Conservation (phyloP, 2,888 invertebrate species). For the Ichneumon xanthorius region DNA sequence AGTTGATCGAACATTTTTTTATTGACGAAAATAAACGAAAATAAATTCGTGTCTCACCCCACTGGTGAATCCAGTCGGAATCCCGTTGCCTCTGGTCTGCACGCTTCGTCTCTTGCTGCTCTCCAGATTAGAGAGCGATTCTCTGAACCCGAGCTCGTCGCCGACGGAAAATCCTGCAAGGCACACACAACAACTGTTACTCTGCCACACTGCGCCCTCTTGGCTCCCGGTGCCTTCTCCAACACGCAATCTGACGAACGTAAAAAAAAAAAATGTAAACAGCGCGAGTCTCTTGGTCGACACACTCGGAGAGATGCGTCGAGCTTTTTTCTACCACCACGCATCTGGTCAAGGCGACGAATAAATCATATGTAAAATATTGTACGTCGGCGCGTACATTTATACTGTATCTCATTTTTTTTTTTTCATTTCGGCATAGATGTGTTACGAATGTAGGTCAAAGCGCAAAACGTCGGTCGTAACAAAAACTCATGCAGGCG, state of each 20-base stretch:
- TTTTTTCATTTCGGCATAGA: conserved; percentile 45
- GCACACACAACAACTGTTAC: conserved; percentile 18
- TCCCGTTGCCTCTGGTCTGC: conserved; percentile 75
- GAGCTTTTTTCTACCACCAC: conserved; percentile 19
- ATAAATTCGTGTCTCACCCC: conserved; percentile 73
- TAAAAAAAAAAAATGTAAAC: not conserved
- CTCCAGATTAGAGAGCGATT: conserved; percentile 92
- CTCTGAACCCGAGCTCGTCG: conserved; percentile 94
- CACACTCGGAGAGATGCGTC: conserved; percentile 25
- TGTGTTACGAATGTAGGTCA: conserved; percentile 60
- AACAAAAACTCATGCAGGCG: conserved; percentile 5
- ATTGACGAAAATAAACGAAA: not conserved
- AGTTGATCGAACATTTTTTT: not conserved
- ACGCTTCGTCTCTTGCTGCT: conserved; percentile 90
- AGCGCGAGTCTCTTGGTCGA: conserved; percentile 29
- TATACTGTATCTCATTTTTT: conserved; percentile 15
- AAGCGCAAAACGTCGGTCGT: conserved; percentile 53
- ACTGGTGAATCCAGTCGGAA: conserved; percentile 70
- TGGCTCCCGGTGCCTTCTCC: not conserved
- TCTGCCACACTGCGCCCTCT: not conserved
- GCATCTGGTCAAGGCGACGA: conserved; percentile 54
- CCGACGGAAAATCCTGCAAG: conserved; percentile 93
- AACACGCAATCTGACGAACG: not conserved
- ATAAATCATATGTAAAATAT: conserved; percentile 37
- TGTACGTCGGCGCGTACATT: not conserved